Evolutionary conservation across 1,140 invertebrate genomes (phyloP), one percentile per base, ranked within the genome.

Genomic region (Drosophila seguyi): DNA sequence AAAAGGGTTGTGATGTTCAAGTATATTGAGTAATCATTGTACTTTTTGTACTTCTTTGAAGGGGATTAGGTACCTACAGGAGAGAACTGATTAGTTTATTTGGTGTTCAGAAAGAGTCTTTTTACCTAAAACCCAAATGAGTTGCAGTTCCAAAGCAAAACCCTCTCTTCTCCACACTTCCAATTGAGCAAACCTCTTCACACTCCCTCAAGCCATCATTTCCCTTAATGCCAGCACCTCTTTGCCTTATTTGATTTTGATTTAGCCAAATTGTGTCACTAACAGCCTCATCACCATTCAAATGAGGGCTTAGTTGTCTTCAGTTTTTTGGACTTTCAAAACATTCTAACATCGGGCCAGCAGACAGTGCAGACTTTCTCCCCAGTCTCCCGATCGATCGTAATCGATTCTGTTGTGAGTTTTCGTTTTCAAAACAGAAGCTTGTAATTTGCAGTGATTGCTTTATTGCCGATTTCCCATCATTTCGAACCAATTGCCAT

Each of bases 371-470:
- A 3, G 50, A 62, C 62, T 66, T 66, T 66, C 62, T 66, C 55
- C 39, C n/a, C n/a, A n/a, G n/a, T 25, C 25, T 25, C 25, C 34
- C 18, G 16, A 36, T 60, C 57, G 57, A 41, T 57, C 55, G 45
- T 55, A 41, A 44, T 58, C 65, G 59, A 29, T 65, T 65, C 45
- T 63, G 14, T 38, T 61, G 68, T 67, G 62, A 68, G 52, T 57
- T 82, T 83, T 83, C 81, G 61, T 83, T 84, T 84, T 86, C 78
- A 78, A n/a, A n/a, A 78, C 74, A 72, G 72, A 74, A 79, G 58
- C 65, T 66, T 61, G 74, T 79, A 82, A 86, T 85, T 85, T 85
- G 74, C 69, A 81, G 44, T 86, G 78, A 85, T 85, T 85, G 79
- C 82, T 78, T 63, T 47, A 58, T 45, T 76, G 72, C 60, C 72